Evolutionary conservation across 2,113 vertebrate genomes (phyloP).

Genomic region (Neodontobutis hainanensis): DNA sequence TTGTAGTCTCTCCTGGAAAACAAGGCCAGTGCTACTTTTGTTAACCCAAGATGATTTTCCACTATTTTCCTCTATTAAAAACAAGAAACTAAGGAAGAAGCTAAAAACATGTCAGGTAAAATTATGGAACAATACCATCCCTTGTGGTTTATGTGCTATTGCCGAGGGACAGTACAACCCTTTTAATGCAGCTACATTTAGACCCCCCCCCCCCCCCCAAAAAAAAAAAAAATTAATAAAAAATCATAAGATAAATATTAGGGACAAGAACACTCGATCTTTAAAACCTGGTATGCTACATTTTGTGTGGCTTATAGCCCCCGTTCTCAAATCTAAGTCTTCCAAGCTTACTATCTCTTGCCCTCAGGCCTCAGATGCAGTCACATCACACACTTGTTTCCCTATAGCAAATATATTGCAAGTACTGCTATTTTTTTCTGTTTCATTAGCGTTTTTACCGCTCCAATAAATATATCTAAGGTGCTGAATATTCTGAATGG

Average conservation of each 20-base stretch:
- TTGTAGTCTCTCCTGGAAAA: constrained; percentile 47
- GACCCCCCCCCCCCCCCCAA: background rate
- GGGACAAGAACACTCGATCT: too few species aligned
- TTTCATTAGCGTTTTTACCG: constrained; percentile 8
- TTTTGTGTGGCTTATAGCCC: too few species aligned
- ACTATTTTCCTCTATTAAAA: constrained; percentile 40
- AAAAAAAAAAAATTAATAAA: background rate
- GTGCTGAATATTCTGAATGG: constrained; percentile 33
- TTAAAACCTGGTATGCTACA: too few species aligned
- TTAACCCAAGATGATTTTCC: constrained; percentile 56
- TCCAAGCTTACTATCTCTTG: constrained; percentile 27
- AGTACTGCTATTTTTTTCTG: constrained; percentile 3
- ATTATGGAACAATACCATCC: constrained; percentile 31
- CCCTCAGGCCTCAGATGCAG: constrained; percentile 22
- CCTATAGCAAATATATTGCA: constrained; percentile 28
- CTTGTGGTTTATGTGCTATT: constrained; percentile 33
- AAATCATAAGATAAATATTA: too few species aligned
- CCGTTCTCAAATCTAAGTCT: constrained; percentile 22
- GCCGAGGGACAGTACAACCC: constrained; percentile 34
- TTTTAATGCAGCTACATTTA: constrained; percentile 11
- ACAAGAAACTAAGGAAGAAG: constrained; percentile 41
- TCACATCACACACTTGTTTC: background rate
- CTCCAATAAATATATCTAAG: constrained; percentile 16
- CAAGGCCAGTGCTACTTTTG: constrained; percentile 46
- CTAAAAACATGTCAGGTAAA: constrained; percentile 21